Conservation (phyloP, 2,888 invertebrate genomes). For the Melanargia galathea region DNA sequence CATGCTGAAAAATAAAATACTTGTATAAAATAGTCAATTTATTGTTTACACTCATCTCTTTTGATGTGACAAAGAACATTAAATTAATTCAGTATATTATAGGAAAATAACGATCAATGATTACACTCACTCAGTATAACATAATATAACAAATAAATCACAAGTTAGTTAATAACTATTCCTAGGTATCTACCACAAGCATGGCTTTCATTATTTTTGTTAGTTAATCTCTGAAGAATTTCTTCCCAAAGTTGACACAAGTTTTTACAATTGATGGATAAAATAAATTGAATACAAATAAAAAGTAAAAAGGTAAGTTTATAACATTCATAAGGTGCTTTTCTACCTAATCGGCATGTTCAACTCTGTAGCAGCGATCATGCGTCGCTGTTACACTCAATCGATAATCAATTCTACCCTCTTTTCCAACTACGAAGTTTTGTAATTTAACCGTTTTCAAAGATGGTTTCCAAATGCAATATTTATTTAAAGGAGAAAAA, state of each 20-base stretch:
- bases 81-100: slow-evolving; percentile 29
- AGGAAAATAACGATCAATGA: slow-evolving; percentile 25
- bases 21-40: slow-evolving; percentile 71
- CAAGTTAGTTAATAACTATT: background rate
- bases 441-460: background rate
- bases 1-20: slow-evolving; percentile 52
- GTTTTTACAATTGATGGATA: background rate
- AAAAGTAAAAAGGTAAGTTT: background rate
- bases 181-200: background rate
- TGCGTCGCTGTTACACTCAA: too few relatives aligned
- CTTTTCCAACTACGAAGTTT: background rate
- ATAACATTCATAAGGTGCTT: too few relatives aligned
- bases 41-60: slow-evolving; percentile 69
- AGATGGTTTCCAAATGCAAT: background rate
- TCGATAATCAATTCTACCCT: too few relatives aligned
- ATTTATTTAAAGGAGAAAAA: background rate
- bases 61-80: slow-evolving; percentile 53
- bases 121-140: slow-evolving; percentile 19
- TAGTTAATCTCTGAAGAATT: background rate
- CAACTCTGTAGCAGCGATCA: too few relatives aligned
- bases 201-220: background rate
- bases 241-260: background rate
- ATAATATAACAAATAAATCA: slow-evolving; percentile 15
- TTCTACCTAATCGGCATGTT: too few relatives aligned
- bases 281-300: background rate